These are phyloP conservation scores for Hypomecis atomaria DNA, from an alignment of 2,888 invertebrate genomes.

Conservation along the genomic window DNA sequence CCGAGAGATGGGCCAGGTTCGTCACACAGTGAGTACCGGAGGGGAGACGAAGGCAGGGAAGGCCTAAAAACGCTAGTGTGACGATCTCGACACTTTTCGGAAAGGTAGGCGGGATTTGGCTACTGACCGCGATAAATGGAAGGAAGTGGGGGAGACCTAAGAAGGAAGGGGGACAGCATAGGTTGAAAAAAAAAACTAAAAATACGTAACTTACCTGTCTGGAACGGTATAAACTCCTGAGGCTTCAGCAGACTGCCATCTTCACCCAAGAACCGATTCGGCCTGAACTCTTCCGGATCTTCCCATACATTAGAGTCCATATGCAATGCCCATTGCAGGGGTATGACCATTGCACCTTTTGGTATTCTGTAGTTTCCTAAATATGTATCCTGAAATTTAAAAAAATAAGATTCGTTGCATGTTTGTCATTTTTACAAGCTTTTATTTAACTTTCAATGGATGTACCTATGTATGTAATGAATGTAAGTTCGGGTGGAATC, in stretches of 20 bases:
- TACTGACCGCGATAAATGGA: too few species aligned
- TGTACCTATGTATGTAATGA: too few species aligned
- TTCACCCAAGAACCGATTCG: slow-evolving; percentile 87
- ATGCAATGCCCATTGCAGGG: slow-evolving; percentile 92
- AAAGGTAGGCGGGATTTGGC: too few species aligned
- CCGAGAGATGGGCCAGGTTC: too few species aligned
- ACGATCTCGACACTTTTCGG: too few species aligned
- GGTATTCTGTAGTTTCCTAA: slow-evolving; percentile 87
- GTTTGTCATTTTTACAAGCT: neutral
- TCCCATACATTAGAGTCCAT: slow-evolving; percentile 88
- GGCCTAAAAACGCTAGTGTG: too few species aligned
- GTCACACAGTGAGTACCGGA: too few species aligned
- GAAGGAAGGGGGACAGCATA: too few species aligned
- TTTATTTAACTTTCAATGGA: too few species aligned
- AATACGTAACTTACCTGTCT: slow-evolving; percentile 85
- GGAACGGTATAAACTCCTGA: slow-evolving; percentile 92
- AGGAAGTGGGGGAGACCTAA: too few species aligned
- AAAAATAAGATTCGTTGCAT: neutral
- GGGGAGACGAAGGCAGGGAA: too few species aligned
- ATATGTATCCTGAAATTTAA: slow-evolving; percentile 77
- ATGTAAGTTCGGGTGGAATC: too few species aligned
- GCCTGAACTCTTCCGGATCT: slow-evolving; percentile 87
- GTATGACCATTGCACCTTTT: slow-evolving; percentile 89
- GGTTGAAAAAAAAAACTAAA: slow-evolving; percentile 7
- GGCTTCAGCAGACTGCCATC: slow-evolving; percentile 86